Percentiles rank a stretch among this genome's conserved stretches.
These are phyloP conservation scores for Uria aalge DNA, from an alignment of 2,113 vertebrate species.

Conservation along the genomic window DNA sequence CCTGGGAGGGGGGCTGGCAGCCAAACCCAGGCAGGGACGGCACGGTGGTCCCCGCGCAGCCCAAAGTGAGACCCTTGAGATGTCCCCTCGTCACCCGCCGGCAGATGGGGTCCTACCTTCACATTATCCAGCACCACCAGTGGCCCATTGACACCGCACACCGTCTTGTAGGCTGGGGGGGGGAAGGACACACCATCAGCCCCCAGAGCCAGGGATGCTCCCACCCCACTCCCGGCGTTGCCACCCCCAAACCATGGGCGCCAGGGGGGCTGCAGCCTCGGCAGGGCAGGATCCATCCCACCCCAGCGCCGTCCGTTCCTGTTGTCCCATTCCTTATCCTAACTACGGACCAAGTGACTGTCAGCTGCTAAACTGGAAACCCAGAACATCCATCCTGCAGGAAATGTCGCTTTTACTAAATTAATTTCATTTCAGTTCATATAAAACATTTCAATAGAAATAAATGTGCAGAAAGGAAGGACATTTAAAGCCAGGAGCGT, in stretches of 20 bases:
- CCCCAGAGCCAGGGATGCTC: neutral
- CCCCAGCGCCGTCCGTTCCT: neutral
- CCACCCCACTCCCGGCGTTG: neutral
- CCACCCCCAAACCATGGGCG: neutral
- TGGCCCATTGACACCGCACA: slow-evolving; percentile 78
- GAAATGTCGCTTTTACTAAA: neutral
- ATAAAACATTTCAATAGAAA: neutral
- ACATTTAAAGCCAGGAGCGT: neutral
- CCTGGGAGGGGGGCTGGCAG: neutral
- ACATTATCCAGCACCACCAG: slow-evolving; percentile 81
- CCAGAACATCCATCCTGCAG: neutral
- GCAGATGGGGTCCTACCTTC: slow-evolving; percentile 61
- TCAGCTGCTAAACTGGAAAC: neutral
- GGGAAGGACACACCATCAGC: neutral
- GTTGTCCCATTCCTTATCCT: neutral
- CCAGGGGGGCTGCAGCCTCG: fast-evolving
- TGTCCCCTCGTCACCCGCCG: neutral
- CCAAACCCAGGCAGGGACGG: neutral
- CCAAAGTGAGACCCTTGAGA: fast-evolving
- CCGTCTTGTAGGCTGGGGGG: slow-evolving; percentile 74
- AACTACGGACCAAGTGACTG: neutral
- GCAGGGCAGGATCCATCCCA: neutral
- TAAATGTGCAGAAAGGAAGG: neutral
- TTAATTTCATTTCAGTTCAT: neutral
- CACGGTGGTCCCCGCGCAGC: neutral